Percentiles rank a stretch among this genome's conserved stretches.
These are phyloP conservation scores for Grammomys surdaster DNA, from an alignment of 2,113 vertebrate species.

Conservation along the genomic window DNA sequence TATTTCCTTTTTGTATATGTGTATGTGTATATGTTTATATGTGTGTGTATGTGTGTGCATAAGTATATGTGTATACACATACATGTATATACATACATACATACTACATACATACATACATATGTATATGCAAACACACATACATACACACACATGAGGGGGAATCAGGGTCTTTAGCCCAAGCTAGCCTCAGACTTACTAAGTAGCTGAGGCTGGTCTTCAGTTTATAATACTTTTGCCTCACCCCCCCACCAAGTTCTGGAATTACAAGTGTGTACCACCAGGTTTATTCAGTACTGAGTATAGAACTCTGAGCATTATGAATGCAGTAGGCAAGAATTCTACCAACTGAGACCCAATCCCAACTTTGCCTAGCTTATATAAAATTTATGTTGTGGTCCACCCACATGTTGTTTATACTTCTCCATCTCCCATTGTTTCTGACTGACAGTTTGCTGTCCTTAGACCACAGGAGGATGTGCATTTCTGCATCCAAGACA, in stretches of 20 bases:
- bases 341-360: background rate
- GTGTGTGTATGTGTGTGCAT: too few species aligned
- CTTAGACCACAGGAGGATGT: background rate
- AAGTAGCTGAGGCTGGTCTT: background rate
- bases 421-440: background rate
- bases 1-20: background rate
- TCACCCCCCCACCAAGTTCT: background rate
- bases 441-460: background rate
- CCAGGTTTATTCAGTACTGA: background rate
- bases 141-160: too few species aligned
- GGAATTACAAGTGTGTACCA: background rate
- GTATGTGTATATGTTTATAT: too few species aligned
- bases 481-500: background rate
- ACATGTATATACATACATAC: background rate
- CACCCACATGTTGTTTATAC: background rate
- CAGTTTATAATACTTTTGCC: background rate
- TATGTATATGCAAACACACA: too few species aligned
- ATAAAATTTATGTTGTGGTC: background rate
- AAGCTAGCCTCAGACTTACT: too few species aligned
- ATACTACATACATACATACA: too few species aligned
- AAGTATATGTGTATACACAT: background rate
- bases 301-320: background rate
- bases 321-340: background rate
- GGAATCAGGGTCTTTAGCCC: background rate
- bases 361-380: background rate